Evolutionary conservation across 2,113 vertebrate species (phyloP).

Genomic region (Boulengeromyrus knoepffleri): DNA sequence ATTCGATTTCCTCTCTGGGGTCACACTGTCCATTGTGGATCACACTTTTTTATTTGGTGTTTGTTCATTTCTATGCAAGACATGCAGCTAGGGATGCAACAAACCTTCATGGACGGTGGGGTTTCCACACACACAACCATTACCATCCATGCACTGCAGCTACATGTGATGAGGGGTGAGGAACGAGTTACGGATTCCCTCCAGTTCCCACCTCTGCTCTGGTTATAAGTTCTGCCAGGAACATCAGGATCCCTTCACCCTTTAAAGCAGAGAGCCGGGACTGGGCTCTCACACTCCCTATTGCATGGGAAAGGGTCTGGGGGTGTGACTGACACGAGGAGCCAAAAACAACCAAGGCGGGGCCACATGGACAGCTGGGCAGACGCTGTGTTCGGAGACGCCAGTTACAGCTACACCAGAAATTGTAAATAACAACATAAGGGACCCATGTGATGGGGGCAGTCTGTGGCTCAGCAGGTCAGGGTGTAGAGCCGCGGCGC

Average conservation of each 20-base stretch:
- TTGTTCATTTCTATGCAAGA: background rate
- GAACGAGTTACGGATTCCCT: background rate
- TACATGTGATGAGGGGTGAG: background rate
- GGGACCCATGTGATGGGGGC: background rate
- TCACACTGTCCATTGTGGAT: background rate
- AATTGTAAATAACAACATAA: background rate
- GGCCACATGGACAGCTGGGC: background rate
- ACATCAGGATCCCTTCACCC: conserved; percentile 25
- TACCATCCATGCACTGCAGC: background rate
- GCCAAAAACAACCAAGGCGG: conserved; percentile 8
- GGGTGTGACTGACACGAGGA: background rate
- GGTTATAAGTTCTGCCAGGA: conserved; percentile 32
- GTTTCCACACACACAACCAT: background rate
- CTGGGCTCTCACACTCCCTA: conserved; percentile 13
- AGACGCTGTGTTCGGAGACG: no score
- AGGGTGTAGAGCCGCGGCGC: no score
- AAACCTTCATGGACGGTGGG: background rate
- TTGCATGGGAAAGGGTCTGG: conserved; percentile 10
- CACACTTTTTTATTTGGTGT: background rate
- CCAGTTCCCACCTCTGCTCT: conserved; percentile 27
- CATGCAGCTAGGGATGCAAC: background rate
- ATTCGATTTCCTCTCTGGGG: background rate
- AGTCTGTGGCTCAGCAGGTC: no score
- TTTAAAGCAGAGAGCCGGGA: conserved; percentile 33
- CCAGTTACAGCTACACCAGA: background rate